Evolutionary conservation across 1,140 invertebrate species (phyloP).

Genomic region (Saccostrea echinata): DNA sequence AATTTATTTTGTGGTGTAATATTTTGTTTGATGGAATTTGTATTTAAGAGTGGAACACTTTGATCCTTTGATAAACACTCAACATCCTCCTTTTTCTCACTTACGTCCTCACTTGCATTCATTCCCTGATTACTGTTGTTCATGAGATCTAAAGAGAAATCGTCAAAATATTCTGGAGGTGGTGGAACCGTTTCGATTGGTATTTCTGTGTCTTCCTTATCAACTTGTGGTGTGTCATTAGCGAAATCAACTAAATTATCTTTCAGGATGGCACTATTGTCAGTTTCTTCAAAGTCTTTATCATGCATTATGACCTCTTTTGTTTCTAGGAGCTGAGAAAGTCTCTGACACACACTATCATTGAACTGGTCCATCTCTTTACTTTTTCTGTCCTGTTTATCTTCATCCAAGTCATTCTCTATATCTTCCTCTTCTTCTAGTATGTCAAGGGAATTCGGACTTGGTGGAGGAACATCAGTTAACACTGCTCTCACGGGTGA

Average conservation of each 20-base stretch:
- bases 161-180: conserved; percentile 25
- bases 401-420: background rate
- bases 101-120: background rate
- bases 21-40: background rate
- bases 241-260: background rate
- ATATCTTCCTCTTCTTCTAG: conserved; percentile 31
- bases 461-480: conserved; percentile 21
- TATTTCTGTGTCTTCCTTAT: background rate
- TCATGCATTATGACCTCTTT: background rate
- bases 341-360: conserved; percentile 36
- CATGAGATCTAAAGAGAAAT: conserved; percentile 22
- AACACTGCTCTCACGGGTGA: conserved; percentile 28
- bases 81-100: background rate
- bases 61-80: background rate
- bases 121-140: background rate
- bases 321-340: conserved; percentile 15
- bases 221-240: background rate
- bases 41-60: background rate
- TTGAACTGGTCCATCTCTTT: conserved; percentile 28
- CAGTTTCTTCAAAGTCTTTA: background rate
- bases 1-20: conserved; percentile 4
- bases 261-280: background rate
- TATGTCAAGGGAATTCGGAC: conserved; percentile 25
- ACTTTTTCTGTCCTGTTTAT: conserved; percentile 15
- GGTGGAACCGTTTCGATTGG: background rate